Evolutionary conservation across 2,113 vertebrate species (phyloP), one percentile per base, ranked within the genome.

Genomic region (Otocyon megalotis): DNA sequence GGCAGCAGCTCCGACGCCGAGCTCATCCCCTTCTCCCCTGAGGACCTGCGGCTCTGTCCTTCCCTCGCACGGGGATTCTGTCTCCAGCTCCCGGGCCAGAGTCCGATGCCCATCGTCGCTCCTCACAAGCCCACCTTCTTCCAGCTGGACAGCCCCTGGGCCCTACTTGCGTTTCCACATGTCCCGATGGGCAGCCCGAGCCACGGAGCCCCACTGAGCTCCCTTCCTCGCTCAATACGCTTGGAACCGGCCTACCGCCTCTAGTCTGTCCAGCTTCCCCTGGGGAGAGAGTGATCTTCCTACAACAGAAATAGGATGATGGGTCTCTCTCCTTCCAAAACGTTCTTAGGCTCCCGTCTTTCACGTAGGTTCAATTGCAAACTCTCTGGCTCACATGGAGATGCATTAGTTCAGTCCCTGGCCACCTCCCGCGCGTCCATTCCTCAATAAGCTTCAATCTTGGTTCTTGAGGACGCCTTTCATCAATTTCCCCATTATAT

Each of bases 101-200:
- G 83, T n/a, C 11, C 2, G 17, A 1, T 2, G 20, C 8, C 67
- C 14, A 11, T 30, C 16, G 20, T 63, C 63, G 56, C 3, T 82
- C 20, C n/a, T 53, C 20, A 22, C 6, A 12, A 30, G 5, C 35
- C 63, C 35, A 6, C 8, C 22, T 65, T 79, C 17, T 82, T 17
- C 5, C 1, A 53, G n/a, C 16, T 30, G 5, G 1, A 9, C 4
- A 30, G 54, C 17, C 76, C 11, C 0, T 1, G 0, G 32, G 20
- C 56, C 22, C 50, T 48, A 17, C 20, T 24, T 43, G 48, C 37
- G 28, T 54, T 15, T 54, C 19, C 53, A 16, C 35, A 48, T 7
- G 5, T 24, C 35, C 53, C 37, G n/a, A 65, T 2, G 22, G 63
- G 14, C 28, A 53, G 6, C 16, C 53, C 48, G 0, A 11, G 14